Percentiles rank a stretch among this genome's conserved stretches.
phyloP scores from a whole-genome alignment of 1,140 invertebrate species.

The Choristoneura fumiferana region DNA sequence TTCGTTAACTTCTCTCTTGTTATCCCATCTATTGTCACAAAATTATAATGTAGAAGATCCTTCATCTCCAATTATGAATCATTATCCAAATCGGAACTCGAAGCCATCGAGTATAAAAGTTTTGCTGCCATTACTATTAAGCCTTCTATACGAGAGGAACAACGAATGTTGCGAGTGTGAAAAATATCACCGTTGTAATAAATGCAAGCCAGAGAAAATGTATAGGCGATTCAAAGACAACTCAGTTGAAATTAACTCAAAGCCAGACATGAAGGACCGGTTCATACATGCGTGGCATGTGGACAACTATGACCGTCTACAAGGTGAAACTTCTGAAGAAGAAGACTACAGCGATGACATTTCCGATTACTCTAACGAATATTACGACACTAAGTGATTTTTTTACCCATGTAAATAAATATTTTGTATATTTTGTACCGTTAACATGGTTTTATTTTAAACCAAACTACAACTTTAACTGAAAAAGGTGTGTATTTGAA shows the following conservation, averaged over 20 bases:
- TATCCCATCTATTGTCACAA: constrained; percentile 1
- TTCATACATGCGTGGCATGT: too few relatives aligned
- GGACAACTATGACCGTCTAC: too few relatives aligned
- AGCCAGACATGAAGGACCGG: too few relatives aligned
- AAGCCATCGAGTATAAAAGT: neutral
- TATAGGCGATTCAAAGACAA: too few relatives aligned
- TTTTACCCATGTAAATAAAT: too few relatives aligned
- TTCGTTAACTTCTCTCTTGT: neutral
- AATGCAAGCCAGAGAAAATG: too few relatives aligned
- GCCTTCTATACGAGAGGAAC: constrained; percentile 1
- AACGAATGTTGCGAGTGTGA: constrained; percentile 5
- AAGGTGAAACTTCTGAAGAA: neutral
- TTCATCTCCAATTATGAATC: neutral
- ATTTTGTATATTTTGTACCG: too few relatives aligned
- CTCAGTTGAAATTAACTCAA: too few relatives aligned
- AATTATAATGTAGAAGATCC: neutral
- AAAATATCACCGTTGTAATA: neutral
- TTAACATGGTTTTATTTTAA: too few relatives aligned
- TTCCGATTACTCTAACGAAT: neutral
- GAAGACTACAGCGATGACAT: constrained; percentile 6
- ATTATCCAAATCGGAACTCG: neutral
- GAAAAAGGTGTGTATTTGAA: too few relatives aligned
- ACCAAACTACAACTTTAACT: too few relatives aligned
- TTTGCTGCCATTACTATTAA: neutral
- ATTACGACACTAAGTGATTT: neutral